Evolutionary conservation across 2,888 invertebrate genomes (phyloP).

Genomic region (Drosophila leonis): DNA sequence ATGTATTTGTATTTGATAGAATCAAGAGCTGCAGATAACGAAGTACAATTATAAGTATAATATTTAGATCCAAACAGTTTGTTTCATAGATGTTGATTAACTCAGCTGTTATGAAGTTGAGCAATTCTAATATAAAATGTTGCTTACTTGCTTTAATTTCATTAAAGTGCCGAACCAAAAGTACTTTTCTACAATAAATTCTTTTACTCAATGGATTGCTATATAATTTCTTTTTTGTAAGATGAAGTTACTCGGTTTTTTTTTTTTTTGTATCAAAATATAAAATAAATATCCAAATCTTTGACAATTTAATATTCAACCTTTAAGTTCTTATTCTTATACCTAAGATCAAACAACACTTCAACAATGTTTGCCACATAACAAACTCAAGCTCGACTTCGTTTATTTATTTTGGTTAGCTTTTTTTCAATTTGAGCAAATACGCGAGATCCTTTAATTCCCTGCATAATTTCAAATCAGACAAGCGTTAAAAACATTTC

Average conservation of each 20-base stretch:
- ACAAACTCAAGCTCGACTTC: constrained; percentile 23
- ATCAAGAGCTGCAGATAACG: too few relatives aligned
- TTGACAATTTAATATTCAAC: not conserved
- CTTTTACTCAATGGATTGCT: not conserved
- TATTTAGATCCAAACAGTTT: too few relatives aligned
- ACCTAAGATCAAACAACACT: constrained; percentile 2
- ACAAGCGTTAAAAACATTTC: constrained; percentile 85
- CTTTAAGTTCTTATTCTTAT: not conserved
- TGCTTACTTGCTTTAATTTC: not conserved
- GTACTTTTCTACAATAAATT: not conserved
- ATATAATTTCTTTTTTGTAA: not conserved
- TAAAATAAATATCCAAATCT: not conserved
- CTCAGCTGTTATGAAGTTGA: not conserved
- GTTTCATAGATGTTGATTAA: not conserved
- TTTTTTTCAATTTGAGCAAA: constrained; percentile 48
- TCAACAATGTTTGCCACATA: constrained; percentile 53
- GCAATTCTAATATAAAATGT: not conserved
- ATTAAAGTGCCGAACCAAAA: not conserved
- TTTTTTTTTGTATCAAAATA: not conserved
- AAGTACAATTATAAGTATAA: too few relatives aligned
- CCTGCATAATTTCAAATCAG: constrained; percentile 84
- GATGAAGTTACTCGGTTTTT: too few relatives aligned
- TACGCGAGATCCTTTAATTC: constrained; percentile 82
- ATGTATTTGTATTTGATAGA: too few relatives aligned
- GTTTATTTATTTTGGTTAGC: not conserved